Conservation (phyloP, 2,888 invertebrate genomes). For the Polylopha cassiicola region DNA sequence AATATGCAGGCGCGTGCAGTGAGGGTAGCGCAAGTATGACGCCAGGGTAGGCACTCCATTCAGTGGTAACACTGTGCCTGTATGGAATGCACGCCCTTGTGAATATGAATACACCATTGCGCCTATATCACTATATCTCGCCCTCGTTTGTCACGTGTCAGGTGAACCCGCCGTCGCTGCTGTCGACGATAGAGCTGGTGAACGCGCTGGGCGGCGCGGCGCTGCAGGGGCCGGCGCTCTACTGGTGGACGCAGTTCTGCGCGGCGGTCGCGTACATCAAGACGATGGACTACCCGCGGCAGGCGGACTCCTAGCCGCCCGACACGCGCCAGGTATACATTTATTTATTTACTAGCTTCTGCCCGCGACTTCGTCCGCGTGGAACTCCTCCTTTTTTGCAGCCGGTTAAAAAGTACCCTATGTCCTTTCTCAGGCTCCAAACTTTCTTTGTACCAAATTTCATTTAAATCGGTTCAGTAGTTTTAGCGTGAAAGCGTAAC, state of each 20-base stretch:
- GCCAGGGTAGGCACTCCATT: too few relatives aligned
- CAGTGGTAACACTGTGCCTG: too few relatives aligned
- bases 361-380: background rate
- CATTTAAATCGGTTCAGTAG: too few relatives aligned
- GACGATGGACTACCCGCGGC: slow-evolving; percentile 89
- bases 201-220: slow-evolving; percentile 92
- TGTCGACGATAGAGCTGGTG: slow-evolving; percentile 97
- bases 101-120: too few relatives aligned
- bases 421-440: too few relatives aligned
- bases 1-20: too few relatives aligned
- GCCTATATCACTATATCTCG: slow-evolving; percentile 1
- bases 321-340: slow-evolving; percentile 43
- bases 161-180: slow-evolving; percentile 95
- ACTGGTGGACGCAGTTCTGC: slow-evolving; percentile 99
- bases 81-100: too few relatives aligned
- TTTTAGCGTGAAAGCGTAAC: too few relatives aligned
- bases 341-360: background rate
- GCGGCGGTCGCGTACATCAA: slow-evolving; percentile 98
- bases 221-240: slow-evolving; percentile 92
- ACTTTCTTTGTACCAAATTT: too few relatives aligned
- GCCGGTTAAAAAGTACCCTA: too few relatives aligned
- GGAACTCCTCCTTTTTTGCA: too few relatives aligned
- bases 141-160: slow-evolving; percentile 44
- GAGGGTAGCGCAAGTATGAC: too few relatives aligned
- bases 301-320: slow-evolving; percentile 51